Percentiles rank a stretch among this genome's conserved stretches.
phyloP scores from a whole-genome alignment of 2,113 vertebrate species.

The Polyodon spathula region DNA sequence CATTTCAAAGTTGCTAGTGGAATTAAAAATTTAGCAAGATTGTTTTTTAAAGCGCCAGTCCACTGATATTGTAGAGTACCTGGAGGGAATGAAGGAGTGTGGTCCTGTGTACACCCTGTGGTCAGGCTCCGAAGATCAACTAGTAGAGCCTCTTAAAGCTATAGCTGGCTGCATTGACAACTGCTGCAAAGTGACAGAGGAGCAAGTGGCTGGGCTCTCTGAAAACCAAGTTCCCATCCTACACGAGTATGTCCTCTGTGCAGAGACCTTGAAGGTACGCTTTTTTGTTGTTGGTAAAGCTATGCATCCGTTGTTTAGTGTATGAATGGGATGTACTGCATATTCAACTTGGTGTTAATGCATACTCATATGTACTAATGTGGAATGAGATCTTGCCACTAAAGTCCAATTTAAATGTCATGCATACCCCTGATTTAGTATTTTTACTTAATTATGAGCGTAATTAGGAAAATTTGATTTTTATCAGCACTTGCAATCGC shows the following conservation, averaged over 20 bases:
- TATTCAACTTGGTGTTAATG: no score
- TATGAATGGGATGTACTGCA: no score
- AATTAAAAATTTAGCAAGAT: background rate
- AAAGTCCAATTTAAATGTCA: no score
- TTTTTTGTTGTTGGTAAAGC: background rate
- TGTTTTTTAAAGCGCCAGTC: background rate
- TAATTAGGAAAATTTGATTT: no score
- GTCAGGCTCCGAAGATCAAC: conserved; percentile 69
- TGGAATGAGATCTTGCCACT: no score
- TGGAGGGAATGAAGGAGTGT: conserved; percentile 75
- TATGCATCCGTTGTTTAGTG: no score
- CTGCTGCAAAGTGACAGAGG: conserved; percentile 68
- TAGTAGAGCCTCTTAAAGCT: conserved; percentile 63
- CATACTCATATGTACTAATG: no score
- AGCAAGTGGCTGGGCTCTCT: conserved; percentile 57
- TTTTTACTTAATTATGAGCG: no score
- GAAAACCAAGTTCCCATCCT: conserved; percentile 67
- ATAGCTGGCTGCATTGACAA: conserved; percentile 68
- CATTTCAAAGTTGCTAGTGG: no score
- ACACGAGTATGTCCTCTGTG: conserved; percentile 83
- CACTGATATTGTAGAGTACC: conserved; percentile 61
- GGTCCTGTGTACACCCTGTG: conserved; percentile 70
- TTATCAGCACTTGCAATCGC: no score
- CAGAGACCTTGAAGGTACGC: conserved; percentile 81
- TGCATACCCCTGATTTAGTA: no score